These are phyloP conservation scores for Zaprionus ghesquierei DNA, from an alignment of 1,140 invertebrate species.

Conservation along the genomic window DNA sequence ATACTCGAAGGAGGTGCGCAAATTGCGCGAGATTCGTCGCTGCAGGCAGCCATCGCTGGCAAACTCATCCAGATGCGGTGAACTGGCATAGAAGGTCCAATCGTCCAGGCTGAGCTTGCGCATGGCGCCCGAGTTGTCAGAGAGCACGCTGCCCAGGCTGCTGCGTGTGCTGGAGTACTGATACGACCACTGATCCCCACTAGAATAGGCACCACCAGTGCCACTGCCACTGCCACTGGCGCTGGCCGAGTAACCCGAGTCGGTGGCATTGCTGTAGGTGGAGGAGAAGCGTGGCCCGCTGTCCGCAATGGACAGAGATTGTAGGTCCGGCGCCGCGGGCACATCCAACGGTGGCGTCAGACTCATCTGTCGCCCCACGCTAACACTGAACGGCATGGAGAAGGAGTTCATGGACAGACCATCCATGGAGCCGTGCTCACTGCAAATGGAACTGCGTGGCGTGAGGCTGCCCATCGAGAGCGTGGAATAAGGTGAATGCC, in stretches of 20 bases:
- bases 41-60: conserved; percentile 78
- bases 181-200: conserved; percentile 78
- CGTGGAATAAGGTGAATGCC: conserved; percentile 77
- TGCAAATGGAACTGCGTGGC: conserved; percentile 75
- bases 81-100: conserved; percentile 53
- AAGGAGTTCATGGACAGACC: conserved; percentile 79
- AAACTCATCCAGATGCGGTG: conserved; percentile 61
- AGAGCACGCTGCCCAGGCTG: conserved; percentile 76
- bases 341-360: conserved; percentile 78
- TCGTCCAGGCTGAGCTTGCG: conserved; percentile 80
- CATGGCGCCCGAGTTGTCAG: conserved; percentile 68
- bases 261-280: conserved; percentile 79
- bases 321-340: conserved; percentile 51
- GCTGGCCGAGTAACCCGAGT: conserved; percentile 78
- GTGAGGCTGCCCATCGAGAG: conserved; percentile 71
- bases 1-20: conserved; percentile 82
- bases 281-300: conserved; percentile 70
- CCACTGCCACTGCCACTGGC: conserved; percentile 61
- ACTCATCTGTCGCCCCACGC: conserved; percentile 67
- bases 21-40: conserved; percentile 78
- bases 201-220: conserved; percentile 44
- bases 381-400: conserved; percentile 77
- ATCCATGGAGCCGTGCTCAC: conserved; percentile 76
- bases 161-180: conserved; percentile 79
- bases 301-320: conserved; percentile 60